phyloP scores from a whole-genome alignment of 2,888 invertebrate genomes.

The Herminia tarsipennalis region DNA sequence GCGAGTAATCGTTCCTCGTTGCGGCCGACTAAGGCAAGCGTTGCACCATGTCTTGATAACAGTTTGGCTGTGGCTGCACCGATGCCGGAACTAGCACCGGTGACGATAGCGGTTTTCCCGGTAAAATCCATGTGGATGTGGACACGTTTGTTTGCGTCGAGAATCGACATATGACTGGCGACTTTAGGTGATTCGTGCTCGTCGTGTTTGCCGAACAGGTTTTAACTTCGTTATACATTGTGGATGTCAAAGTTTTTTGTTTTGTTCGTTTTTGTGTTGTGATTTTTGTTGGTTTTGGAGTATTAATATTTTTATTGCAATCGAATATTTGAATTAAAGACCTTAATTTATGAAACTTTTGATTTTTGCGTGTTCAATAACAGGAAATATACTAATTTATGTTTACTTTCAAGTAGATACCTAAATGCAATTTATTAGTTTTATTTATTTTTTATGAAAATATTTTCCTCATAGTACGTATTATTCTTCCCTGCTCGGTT shows the following conservation, averaged over 20 bases:
- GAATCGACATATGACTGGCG: slow-evolving; percentile 25
- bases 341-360: too few relatives aligned
- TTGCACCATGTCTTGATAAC: slow-evolving; percentile 59
- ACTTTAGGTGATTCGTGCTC: slow-evolving; percentile 11
- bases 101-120: slow-evolving; percentile 63
- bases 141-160: slow-evolving; percentile 22
- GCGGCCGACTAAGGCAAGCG: slow-evolving; percentile 60
- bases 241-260: slow-evolving; percentile 33
- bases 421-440: too few relatives aligned
- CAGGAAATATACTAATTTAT: too few relatives aligned
- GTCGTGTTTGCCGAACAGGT: slow-evolving; percentile 32
- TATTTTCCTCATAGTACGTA: too few relatives aligned
- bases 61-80: slow-evolving; percentile 66
- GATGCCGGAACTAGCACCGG: slow-evolving; percentile 69
- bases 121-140: slow-evolving; percentile 60
- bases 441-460: too few relatives aligned
- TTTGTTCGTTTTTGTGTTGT: slow-evolving; percentile 2
- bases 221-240: slow-evolving; percentile 29
- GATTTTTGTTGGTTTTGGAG: slow-evolving; percentile 11
- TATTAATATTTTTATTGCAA: too few relatives aligned
- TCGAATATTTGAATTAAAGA: too few relatives aligned
- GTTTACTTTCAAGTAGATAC: too few relatives aligned
- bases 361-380: too few relatives aligned
- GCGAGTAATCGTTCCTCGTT: slow-evolving; percentile 55
- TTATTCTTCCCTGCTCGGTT: too few relatives aligned